Percentiles rank a stretch among this genome's conserved stretches.
phyloP scores from a whole-genome alignment of 1,140 invertebrate species.

The Drosophila ficusphila region DNA sequence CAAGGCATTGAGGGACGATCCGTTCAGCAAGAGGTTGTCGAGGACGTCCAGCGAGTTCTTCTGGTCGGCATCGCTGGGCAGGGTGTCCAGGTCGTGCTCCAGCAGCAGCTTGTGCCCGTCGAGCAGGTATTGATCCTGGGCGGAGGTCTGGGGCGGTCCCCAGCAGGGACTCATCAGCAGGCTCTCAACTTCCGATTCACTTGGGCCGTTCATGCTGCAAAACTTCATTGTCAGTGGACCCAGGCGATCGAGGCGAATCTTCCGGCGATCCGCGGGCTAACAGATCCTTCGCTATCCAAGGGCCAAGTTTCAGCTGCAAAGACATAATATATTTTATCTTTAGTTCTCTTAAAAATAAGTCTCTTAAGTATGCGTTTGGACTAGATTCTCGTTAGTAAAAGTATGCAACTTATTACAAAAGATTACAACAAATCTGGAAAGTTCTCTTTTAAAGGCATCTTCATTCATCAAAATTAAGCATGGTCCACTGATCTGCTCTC shows the following conservation, averaged over 20 bases:
- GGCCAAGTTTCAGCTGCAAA: slow-evolving; percentile 11
- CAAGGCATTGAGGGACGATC: slow-evolving; percentile 86
- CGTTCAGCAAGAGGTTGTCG: slow-evolving; percentile 87
- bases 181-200: slow-evolving; percentile 84
- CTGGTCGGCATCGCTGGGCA: slow-evolving; percentile 83
- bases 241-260: slow-evolving; percentile 52
- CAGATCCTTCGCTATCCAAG: slow-evolving; percentile 17
- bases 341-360: too few relatives aligned
- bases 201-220: slow-evolving; percentile 85
- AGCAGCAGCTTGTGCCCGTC: slow-evolving; percentile 83
- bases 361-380: too few relatives aligned
- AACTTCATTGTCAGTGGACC: slow-evolving; percentile 84
- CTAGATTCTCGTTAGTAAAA: too few relatives aligned
- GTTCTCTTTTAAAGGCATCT: background rate
- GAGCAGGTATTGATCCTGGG: slow-evolving; percentile 83
- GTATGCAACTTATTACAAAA: too few relatives aligned
- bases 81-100: slow-evolving; percentile 82
- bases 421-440: background rate
- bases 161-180: slow-evolving; percentile 84
- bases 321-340: background rate
- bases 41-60: slow-evolving; percentile 87
- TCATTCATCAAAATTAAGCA: slow-evolving; percentile 19
- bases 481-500: background rate
- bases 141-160: slow-evolving; percentile 80
- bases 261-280: slow-evolving; percentile 16